Base-by-base conservation (phyloP, 2,113 vertebrate genomes). In the Rissa tridactyla region DNA sequence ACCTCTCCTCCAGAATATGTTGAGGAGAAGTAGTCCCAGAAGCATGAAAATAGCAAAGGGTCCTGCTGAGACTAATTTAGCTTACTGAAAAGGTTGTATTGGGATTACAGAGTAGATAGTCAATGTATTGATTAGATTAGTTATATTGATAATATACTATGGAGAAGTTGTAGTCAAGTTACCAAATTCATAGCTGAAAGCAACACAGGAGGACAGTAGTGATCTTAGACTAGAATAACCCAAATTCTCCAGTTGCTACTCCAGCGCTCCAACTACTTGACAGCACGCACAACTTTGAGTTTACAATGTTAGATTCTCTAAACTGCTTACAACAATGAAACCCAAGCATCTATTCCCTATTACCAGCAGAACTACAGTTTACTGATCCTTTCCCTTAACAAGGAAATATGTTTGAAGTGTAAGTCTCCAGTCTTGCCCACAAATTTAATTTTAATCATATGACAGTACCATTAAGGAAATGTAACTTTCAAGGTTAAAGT, bases 371-470 rank as follows among this genome's bases (percentile, higher is more conserved):
- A 64, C 1, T 77, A 36, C 3, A 29, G 11, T 81, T 84, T 93
- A 71, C 47, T 29, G n/a, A 89, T 89, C 29, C 27, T 38, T 83
- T 75, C 36, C 7, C 40, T 78, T 66, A 91, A 58, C 22, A 70
- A 22, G 17, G 72, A 90, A 71, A 69, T 57, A 62, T 36, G 10
- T 65, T 82, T 82, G 49, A 89, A 80, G 38, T 68, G 30, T 22
- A 88, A 88, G 58, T 65, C 23, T 55, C 11, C 19, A 70, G n/a
- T 73, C 60, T 77, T 81, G 22, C 15, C 13, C 40, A 78, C 60
- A 91, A 77, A 81, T 81, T 73, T 66, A 36, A 54, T 86, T 89
- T 93, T 80, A 79, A 57, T 64, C 44, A 42, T 47, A 88, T 54
- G 71, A 77, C 14, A 62, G 34, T 57, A 10, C 30, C n/a, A 51